These are phyloP conservation scores for Rhipidura dahli DNA, from an alignment of 2,113 vertebrate species.

Conservation along the genomic window DNA sequence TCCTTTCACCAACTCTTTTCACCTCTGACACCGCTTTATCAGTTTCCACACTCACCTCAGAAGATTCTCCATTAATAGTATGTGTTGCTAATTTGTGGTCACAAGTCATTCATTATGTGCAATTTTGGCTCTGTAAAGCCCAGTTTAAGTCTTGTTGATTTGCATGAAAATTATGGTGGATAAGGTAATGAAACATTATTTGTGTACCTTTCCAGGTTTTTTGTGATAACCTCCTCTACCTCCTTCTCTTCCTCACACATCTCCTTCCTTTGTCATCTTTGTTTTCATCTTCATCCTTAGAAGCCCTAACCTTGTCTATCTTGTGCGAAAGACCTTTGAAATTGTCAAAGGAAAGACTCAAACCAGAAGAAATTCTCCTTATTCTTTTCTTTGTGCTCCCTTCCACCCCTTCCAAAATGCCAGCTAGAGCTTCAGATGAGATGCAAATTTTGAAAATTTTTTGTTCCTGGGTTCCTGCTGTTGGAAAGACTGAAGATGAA, in stretches of 20 bases:
- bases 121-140: background rate
- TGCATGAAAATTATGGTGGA: background rate
- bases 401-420: background rate
- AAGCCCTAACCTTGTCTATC: background rate
- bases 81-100: background rate
- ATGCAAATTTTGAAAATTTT: background rate
- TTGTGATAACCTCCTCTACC: background rate
- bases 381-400: background rate
- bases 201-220: background rate
- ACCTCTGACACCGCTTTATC: slow-evolving; percentile 20
- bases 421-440: background rate
- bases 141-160: background rate
- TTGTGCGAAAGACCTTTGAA: background rate
- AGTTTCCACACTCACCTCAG: background rate
- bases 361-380: background rate
- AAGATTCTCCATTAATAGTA: background rate
- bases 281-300: background rate
- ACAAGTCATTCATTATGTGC: background rate
- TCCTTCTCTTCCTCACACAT: background rate
- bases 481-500: background rate
- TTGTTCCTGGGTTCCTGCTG: background rate
- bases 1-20: slow-evolving; percentile 6
- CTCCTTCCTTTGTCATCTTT: background rate
- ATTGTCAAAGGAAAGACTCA: background rate
- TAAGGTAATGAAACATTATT: background rate